Evolutionary conservation across 1,140 invertebrate species (phyloP).

Genomic region (Probaryconus sp.): DNA sequence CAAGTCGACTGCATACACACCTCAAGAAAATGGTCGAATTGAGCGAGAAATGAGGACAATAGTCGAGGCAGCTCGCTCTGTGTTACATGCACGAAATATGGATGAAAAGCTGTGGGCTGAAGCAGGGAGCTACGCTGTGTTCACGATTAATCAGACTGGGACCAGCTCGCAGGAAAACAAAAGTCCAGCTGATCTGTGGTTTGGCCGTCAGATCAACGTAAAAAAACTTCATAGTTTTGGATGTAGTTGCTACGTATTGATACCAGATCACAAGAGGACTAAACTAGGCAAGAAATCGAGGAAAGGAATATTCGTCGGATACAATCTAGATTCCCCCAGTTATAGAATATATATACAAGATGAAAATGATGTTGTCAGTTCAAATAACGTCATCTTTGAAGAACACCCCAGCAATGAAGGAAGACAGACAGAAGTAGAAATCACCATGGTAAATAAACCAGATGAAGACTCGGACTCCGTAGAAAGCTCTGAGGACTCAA

Average conservation of each 20-base stretch:
- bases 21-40: slow-evolving; percentile 68
- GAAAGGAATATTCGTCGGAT: too few relatives aligned
- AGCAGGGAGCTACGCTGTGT: slow-evolving; percentile 49
- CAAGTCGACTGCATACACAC: slow-evolving; percentile 62
- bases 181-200: slow-evolving; percentile 41
- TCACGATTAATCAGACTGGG: slow-evolving; percentile 53
- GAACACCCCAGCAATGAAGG: background rate
- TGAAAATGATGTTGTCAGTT: background rate
- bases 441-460: too few relatives aligned
- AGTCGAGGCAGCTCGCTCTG: slow-evolving; percentile 60
- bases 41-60: slow-evolving; percentile 70
- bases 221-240: slow-evolving; percentile 39
- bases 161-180: slow-evolving; percentile 25
- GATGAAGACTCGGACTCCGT: too few relatives aligned
- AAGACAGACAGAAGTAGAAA: too few relatives aligned
- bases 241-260: slow-evolving; percentile 31
- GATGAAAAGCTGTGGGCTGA: slow-evolving; percentile 54
- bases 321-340: too few relatives aligned
- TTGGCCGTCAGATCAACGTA: slow-evolving; percentile 8
- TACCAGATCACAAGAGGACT: slow-evolving; percentile 27
- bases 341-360: background rate
- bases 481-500: too few relatives aligned
- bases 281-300: too few relatives aligned
- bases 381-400: background rate
- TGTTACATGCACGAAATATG: slow-evolving; percentile 38